Base-by-base conservation (phyloP, 1,140 invertebrate species). In the Camponotus vicinus region DNA sequence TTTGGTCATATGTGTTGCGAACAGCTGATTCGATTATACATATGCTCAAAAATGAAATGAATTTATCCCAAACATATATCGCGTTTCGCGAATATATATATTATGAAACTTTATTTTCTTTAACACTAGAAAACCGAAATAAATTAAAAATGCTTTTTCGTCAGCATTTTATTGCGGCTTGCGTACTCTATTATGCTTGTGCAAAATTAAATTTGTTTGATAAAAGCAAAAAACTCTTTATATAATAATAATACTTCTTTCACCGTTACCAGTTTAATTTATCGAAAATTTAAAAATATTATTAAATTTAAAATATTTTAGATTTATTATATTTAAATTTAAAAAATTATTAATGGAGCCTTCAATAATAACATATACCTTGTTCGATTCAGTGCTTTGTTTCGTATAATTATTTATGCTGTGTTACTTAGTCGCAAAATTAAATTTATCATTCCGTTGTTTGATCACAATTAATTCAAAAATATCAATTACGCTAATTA, bases 151-250 rank as follows among this genome's bases (percentile, higher is more conserved):
- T 27, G 34, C 21, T 55, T 42, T 15, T 15, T 2, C 11, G 15
- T 40, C 27, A 21, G 15, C 21, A 42, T 70, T 80, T 55, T 45
- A 5, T 32, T 32, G 5, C 27, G 49, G 13, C 61, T 42, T 21
- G 11, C 18, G 32, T 7, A 5, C 11, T 79, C 18, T 45, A 67
- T 70, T n/a, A 80, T 42, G 5, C 66, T 67, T 21, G 37, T 21
- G 21, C 37, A 34, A 80, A 80, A 80, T 80, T 80, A 80, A 34
- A 70, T 3, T 37, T 52, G n/a, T 13, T 9, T n/a, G 42, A 5
- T 67, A 69, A 67, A 67, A 79, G 63, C 76, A 69, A 79, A 70
- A 80, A 57, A 49, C 45, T 70, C n/a, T 70, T 80, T 55, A 70
- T 70, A 49, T 70, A 70, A 70, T 70, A 70, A 70, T 70, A 80